Percentiles rank a stretch among this genome's conserved stretches.
Conservation (phyloP, 30 jellyfish, hydroid and myxozoan genomes). For the Turritopsis dohrnii region DNA sequence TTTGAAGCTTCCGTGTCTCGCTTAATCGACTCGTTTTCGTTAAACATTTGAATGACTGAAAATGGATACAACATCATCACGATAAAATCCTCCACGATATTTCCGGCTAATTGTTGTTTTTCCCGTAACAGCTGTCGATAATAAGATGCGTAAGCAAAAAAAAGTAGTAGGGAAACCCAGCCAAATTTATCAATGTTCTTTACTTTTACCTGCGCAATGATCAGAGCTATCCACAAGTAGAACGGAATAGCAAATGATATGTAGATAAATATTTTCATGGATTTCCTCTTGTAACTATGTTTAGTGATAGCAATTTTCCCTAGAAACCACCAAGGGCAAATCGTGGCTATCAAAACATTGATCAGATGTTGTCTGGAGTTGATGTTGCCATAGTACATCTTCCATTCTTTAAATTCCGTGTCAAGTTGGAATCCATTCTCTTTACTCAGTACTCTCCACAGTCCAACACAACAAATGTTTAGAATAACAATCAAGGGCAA, state of each 20-base stretch:
- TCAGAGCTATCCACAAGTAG: constrained; percentile 9
- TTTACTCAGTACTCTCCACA: constrained; percentile 19
- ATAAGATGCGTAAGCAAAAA: neutral
- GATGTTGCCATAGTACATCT: neutral
- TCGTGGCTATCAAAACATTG: neutral
- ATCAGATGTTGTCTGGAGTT: neutral
- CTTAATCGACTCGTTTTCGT: neutral
- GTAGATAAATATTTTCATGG: neutral
- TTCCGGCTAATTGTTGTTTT: neutral
- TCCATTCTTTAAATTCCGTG: constrained; percentile 13
- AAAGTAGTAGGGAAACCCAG: neutral
- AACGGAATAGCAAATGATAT: constrained; percentile 2
- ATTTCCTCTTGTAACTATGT: neutral
- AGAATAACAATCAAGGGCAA: neutral
- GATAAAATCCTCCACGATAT: neutral
- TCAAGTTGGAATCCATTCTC: neutral
- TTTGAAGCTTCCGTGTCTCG: neutral
- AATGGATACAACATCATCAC: constrained; percentile 5
- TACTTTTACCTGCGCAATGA: neutral
- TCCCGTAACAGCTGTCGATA: constrained; percentile 1
- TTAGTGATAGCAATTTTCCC: neutral
- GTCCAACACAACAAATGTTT: neutral
- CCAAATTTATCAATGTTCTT: constrained; percentile 14
- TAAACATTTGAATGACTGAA: constrained; percentile 18
- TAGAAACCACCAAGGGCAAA: constrained; percentile 5